Percentiles rank a stretch among this genome's conserved stretches.
These are phyloP conservation scores for Collichthys lucidus DNA, from an alignment of 2,113 vertebrate genomes.

Conservation along the genomic window DNA sequence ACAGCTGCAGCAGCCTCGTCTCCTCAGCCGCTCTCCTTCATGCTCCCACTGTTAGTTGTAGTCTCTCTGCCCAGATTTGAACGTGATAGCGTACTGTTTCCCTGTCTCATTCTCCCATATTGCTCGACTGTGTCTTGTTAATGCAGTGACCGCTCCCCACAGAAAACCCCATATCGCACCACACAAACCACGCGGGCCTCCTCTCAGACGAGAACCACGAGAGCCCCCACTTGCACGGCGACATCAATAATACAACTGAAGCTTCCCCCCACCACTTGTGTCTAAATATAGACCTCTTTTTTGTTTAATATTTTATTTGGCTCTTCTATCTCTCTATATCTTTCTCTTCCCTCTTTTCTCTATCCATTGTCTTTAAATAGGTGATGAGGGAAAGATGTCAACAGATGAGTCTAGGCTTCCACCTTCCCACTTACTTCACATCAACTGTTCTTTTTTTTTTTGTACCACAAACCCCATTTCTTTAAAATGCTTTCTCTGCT, in stretches of 20 bases:
- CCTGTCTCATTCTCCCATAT: slow-evolving; percentile 16
- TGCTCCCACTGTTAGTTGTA: slow-evolving; percentile 4
- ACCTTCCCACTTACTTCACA: slow-evolving; percentile 40
- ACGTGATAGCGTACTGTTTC: background rate
- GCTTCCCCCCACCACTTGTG: slow-evolving; percentile 45
- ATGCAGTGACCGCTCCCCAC: slow-evolving; percentile 47
- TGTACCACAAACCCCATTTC: slow-evolving; percentile 12
- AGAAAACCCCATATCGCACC: slow-evolving; percentile 11
- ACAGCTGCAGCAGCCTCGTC: slow-evolving; percentile 31
- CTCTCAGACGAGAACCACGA: slow-evolving; percentile 54
- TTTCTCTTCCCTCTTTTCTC: slow-evolving; percentile 32
- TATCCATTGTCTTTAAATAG: slow-evolving; percentile 62
- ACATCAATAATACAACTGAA: slow-evolving; percentile 83
- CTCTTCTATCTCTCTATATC: slow-evolving; percentile 52
- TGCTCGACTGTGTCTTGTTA: slow-evolving; percentile 51
- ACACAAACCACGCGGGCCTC: slow-evolving; percentile 24
- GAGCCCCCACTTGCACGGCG: slow-evolving; percentile 55
- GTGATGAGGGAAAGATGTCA: slow-evolving; percentile 52
- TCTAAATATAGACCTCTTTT: slow-evolving; percentile 79
- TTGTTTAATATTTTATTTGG: slow-evolving; percentile 82
- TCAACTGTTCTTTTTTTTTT: slow-evolving; percentile 21
- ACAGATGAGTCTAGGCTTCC: slow-evolving; percentile 39
- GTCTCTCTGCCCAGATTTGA: slow-evolving; percentile 35
- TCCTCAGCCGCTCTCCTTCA: slow-evolving; percentile 4
- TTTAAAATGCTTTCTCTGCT: background rate